Conservation (phyloP, 2,113 vertebrate species). For the Tricholaema leucomelas region DNA sequence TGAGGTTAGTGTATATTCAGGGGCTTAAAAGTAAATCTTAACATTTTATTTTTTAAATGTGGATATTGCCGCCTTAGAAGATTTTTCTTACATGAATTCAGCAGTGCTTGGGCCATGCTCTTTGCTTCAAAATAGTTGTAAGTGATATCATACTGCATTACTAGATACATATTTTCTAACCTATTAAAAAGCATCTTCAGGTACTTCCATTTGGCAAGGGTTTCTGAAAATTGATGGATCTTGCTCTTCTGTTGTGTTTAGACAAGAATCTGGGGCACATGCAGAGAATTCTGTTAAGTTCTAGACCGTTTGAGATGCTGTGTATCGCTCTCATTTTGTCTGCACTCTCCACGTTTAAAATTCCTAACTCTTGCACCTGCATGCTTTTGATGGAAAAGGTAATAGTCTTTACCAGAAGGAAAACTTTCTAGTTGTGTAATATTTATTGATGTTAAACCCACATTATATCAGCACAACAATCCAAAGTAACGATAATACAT, state of each 20-base stretch:
- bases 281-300: background rate
- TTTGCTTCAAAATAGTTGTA: background rate
- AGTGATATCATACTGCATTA: background rate
- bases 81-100: background rate
- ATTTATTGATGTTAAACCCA: conserved; percentile 90
- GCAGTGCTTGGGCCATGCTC: background rate
- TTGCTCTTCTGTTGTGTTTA: background rate
- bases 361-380: background rate
- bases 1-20: background rate
- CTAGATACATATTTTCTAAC: background rate
- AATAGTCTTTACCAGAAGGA: conserved; percentile 50
- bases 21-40: background rate
- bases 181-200: background rate
- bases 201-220: background rate
- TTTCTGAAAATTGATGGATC: background rate
- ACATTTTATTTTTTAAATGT: background rate
- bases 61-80: background rate
- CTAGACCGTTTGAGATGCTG: background rate
- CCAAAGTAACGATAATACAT: conserved; percentile 86
- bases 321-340: background rate
- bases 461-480: conserved; percentile 89
- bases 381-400: background rate
- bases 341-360: background rate
- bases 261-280: background rate
- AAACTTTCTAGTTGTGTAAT: conserved; percentile 73